Base-by-base conservation (phyloP, 2,888 invertebrate genomes). In the Tiliacea citrago region DNA sequence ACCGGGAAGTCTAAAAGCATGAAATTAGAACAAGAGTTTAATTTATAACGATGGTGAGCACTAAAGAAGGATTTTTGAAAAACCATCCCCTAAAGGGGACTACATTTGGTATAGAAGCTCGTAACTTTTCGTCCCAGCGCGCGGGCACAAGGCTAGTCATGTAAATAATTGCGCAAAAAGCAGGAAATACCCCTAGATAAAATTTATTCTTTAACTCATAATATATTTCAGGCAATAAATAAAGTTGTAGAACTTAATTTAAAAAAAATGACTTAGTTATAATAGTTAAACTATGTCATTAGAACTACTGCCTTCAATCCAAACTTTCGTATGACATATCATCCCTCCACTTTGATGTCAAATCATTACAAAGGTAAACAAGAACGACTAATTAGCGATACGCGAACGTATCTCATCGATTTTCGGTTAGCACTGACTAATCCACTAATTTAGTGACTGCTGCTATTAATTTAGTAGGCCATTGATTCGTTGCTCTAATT, bases 291-390 rank as follows among this genome's bases (percentile, higher is more conserved):
- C 39, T 60, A 21, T 5, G 0, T 16, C 2, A 35, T 39, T 65
- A 51, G 61, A 66, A 65, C 55, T 61, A 63, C 73, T 67, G 68
- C 21, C 18, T n/a, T 13, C 12, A 7, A 29, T 21, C 13, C 21
- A 47, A n/a, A 21, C 51, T 39, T 51, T n/a, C 21, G 9, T 77
- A 79, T 10, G 35, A 81, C 80, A 81, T 80, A 82, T 85, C 76
- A 75, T 57, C 78, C 84, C 82, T 86, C 86, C 87, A 88, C 93
- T 94, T 94, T 94, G 93, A 94, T 93, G 92, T 93, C 85, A 86
- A 89, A 93, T 92, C 91, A 93, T 92, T 92, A 91, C 88, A 91
- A 93, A 93, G 92, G 91, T 93, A 93, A 93, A 94, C 93, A 94
- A 91, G 89, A 89, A 80, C 89, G 85, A 88, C 93, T 95, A 95